Percentiles rank a stretch among this genome's conserved stretches.
phyloP scores from a whole-genome alignment of 2,797 vertebrate genomes.

The Phoebastria nigripes region DNA sequence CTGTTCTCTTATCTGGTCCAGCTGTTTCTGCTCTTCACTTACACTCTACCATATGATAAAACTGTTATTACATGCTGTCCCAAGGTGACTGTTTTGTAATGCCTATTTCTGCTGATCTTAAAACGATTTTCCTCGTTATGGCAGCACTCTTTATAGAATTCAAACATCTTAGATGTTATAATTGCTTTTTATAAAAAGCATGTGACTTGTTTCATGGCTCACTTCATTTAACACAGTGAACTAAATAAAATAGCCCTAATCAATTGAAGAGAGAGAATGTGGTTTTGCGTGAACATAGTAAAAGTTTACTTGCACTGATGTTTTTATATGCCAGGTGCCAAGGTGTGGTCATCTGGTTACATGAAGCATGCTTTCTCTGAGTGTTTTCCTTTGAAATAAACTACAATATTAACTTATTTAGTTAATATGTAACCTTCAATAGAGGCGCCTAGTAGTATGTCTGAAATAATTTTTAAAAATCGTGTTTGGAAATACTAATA shows the following conservation, averaged over 20 bases:
- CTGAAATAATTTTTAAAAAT: neutral
- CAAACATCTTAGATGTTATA: neutral
- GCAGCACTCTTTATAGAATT: neutral
- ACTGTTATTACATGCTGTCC: neutral
- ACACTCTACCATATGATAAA: neutral
- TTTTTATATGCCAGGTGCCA: slow-evolving; percentile 25
- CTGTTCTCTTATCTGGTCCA: neutral
- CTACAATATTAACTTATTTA: slow-evolving; percentile 58
- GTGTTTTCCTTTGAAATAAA: slow-evolving; percentile 60
- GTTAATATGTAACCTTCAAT: slow-evolving; percentile 76
- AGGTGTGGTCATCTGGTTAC: slow-evolving; percentile 31
- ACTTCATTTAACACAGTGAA: slow-evolving; percentile 38
- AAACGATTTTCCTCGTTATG: neutral
- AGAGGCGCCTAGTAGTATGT: slow-evolving; percentile 57
- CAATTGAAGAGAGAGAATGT: neutral
- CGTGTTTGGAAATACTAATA: neutral
- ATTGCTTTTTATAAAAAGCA: slow-evolving; percentile 1
- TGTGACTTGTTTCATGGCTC: slow-evolving; percentile 20
- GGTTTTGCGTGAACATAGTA: slow-evolving; percentile 42
- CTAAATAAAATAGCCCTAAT: neutral
- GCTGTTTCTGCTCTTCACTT: neutral
- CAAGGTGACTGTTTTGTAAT: neutral
- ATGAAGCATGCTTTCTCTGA: slow-evolving; percentile 58
- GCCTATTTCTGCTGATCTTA: neutral
- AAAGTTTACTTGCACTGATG: slow-evolving; percentile 28